Percentiles rank a stretch among this genome's conserved stretches.
These are phyloP conservation scores for Chaenocephalus aceratus DNA, from an alignment of 2,113 vertebrate genomes.

Conservation along the genomic window DNA sequence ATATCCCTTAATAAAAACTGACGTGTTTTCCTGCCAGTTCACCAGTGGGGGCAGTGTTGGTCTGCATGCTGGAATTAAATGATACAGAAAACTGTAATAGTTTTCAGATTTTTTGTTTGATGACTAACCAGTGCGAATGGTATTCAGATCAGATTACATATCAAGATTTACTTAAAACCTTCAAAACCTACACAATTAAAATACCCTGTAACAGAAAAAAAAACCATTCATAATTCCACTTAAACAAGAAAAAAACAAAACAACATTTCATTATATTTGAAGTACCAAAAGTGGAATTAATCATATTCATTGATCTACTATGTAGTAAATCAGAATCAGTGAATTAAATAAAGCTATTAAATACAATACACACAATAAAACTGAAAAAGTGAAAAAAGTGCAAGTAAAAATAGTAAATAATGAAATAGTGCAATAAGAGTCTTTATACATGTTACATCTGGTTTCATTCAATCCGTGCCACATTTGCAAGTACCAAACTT, in stretches of 20 bases:
- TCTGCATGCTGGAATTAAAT: constrained; percentile 1
- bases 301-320: no score
- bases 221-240: no score
- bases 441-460: background rate
- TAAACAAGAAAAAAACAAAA: no score
- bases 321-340: no score
- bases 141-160: background rate
- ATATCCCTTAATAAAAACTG: background rate
- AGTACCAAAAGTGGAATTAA: no score
- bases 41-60: constrained; percentile 59
- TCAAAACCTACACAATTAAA: background rate
- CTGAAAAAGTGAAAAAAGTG: no score
- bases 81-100: background rate
- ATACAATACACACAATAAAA: no score
- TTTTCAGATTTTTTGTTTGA: background rate
- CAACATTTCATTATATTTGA: no score
- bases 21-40: background rate
- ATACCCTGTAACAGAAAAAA: background rate
- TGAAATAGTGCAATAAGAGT: no score
- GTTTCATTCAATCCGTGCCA: constrained; percentile 16
- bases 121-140: background rate
- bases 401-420: no score
- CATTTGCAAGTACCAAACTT: constrained; percentile 2
- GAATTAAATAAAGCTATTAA: no score
- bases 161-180: background rate